A percentile compares a stretch with the other conserved stretches of the same genome.
Evolutionary conservation across 2,888 invertebrate species (phyloP).

Genomic region (Drosophila cracens): DNA sequence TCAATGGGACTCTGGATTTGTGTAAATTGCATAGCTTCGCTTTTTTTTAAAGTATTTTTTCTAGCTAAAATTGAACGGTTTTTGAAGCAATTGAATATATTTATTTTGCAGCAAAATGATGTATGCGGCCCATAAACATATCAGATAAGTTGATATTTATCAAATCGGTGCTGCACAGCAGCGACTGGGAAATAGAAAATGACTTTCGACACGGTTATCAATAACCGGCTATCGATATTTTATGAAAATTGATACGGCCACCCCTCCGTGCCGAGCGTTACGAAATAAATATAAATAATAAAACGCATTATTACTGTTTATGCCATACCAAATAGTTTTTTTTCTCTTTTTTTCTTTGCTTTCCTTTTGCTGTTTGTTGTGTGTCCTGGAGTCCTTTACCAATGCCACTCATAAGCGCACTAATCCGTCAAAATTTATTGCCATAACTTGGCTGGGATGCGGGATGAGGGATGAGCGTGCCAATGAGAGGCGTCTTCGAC

Average conservation of each 20-base stretch:
- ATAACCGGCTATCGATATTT: slow-evolving; percentile 79
- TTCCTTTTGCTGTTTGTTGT: slow-evolving; percentile 15
- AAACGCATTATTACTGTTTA: slow-evolving; percentile 78
- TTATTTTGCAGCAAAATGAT: slow-evolving; percentile 40
- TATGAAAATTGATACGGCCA: slow-evolving; percentile 77
- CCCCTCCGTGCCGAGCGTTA: slow-evolving; percentile 15
- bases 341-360: slow-evolving; percentile 25
- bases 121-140: slow-evolving; percentile 57
- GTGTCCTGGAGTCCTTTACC: slow-evolving; percentile 44
- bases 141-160: slow-evolving; percentile 65
- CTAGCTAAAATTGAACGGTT: neutral
- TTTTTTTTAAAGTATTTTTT: neutral
- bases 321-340: slow-evolving; percentile 71
- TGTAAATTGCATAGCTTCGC: neutral
- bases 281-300: slow-evolving; percentile 78
- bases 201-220: slow-evolving; percentile 80
- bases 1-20: slow-evolving; percentile 48
- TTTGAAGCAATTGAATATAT: neutral
- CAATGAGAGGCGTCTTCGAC: slow-evolving; percentile 15
- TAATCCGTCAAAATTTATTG: slow-evolving; percentile 80
- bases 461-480: slow-evolving; percentile 6
- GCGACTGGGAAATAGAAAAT: slow-evolving; percentile 62
- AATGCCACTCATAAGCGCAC: slow-evolving; percentile 74
- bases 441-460: slow-evolving; percentile 50
- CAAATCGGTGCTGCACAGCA: slow-evolving; percentile 44